phyloP scores from a whole-genome alignment of 1,140 invertebrate species.

The Amyelois transitella region DNA sequence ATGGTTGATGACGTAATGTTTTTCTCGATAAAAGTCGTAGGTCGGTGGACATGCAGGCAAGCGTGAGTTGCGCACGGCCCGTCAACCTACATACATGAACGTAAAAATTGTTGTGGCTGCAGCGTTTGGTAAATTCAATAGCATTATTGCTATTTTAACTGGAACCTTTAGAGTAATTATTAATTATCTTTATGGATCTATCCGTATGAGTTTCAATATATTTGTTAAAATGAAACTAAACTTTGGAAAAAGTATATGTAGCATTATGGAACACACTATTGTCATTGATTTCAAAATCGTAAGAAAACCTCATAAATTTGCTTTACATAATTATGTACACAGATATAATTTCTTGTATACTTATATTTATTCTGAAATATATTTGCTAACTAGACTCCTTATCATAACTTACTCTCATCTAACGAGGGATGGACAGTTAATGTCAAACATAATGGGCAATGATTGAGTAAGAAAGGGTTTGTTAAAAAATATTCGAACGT shows the following conservation, averaged over 20 bases:
- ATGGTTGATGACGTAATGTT: constrained; percentile 53
- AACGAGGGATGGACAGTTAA: too few relatives aligned
- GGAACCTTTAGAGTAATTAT: neutral
- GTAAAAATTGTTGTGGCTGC: constrained; percentile 47
- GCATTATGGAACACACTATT: too few relatives aligned
- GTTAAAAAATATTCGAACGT: too few relatives aligned
- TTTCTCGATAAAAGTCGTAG: constrained; percentile 43
- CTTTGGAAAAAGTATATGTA: neutral
- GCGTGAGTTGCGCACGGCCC: constrained; percentile 64
- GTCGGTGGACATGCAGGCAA: constrained; percentile 50
- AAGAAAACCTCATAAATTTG: too few relatives aligned
- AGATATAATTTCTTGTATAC: too few relatives aligned
- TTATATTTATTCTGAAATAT: too few relatives aligned
- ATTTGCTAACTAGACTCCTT: too few relatives aligned
- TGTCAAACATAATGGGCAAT: too few relatives aligned
- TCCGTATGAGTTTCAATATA: neutral
- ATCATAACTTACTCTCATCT: too few relatives aligned
- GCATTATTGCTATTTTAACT: neutral
- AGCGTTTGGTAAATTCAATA: constrained; percentile 29
- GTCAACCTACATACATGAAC: constrained; percentile 58
- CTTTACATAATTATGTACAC: too few relatives aligned
- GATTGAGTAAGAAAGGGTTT: too few relatives aligned
- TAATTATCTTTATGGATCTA: neutral
- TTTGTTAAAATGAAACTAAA: neutral
- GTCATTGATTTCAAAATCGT: too few relatives aligned